These are phyloP conservation scores for Clytia hemisphaerica DNA, from an alignment of 30 jellyfish, hydroid and myxozoan genomes.

Conservation along the genomic window DNA sequence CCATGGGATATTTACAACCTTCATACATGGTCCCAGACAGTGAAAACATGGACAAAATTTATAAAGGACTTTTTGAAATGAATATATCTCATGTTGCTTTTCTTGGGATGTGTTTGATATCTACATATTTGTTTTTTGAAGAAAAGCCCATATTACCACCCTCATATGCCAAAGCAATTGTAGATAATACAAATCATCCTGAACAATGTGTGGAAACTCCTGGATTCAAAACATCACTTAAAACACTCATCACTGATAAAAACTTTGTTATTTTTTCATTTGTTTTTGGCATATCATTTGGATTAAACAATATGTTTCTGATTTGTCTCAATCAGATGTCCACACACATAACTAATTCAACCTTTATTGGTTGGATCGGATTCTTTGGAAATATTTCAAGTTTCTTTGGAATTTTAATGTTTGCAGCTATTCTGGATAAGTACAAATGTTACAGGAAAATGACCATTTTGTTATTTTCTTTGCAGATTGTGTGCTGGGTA, in stretches of 20 bases:
- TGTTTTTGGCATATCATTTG: not conserved
- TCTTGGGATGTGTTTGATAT: not conserved
- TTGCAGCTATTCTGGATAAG: not conserved
- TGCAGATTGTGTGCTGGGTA: not conserved
- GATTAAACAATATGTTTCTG: not conserved
- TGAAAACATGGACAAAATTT: not conserved
- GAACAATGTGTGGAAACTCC: no score
- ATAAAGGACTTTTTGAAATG: not conserved
- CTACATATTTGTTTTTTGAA: not conserved
- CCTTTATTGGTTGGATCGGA: constrained; percentile 8
- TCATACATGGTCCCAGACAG: not conserved
- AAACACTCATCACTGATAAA: not conserved
- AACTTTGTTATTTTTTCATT: not conserved
- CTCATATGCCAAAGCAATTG: not conserved
- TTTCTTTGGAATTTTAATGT: not conserved
- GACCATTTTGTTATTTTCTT: not conserved
- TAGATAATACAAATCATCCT: no score
- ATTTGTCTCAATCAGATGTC: not conserved
- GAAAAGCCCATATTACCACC: constrained; percentile 1
- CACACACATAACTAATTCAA: not conserved
- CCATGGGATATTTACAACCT: not conserved
- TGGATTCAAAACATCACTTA: not conserved
- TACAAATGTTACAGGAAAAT: not conserved
- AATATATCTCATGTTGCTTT: not conserved
- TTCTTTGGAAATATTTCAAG: not conserved